Evolutionary conservation across 1,140 invertebrate species (phyloP), one percentile per base, ranked within the genome.

Genomic region (Polypedilum vanderplanki): DNA sequence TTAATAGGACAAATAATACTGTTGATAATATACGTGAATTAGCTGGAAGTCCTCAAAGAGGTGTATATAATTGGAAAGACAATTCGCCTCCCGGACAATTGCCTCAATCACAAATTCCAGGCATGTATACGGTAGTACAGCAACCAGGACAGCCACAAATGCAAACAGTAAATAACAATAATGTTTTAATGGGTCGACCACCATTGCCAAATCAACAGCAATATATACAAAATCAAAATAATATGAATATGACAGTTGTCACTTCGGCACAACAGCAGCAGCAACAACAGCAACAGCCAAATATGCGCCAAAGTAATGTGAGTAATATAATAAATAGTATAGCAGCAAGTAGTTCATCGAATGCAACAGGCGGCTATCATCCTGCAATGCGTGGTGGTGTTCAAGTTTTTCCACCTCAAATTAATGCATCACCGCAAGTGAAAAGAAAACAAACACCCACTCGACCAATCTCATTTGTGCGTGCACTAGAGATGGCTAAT

Each of bases 401-500:
- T 0, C 85, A 86, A 33, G 90, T 91, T 2, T 90, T 89, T 79
- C 89, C 89, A 4, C 89, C 88, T 3, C 84, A 82, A 78, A 81
- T 83, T 41, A 84, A 86, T 73, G 86, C 86, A 75, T 89, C 88
- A 77, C 89, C 88, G 2, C 90, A 89, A 79, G 87, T 86, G 65
- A 90, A 89, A 77, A 85, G 88, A n/a, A 85, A 85, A 67, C 82
- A 83, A 82, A 87, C 83, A 75, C 83, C 81, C 18, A 76, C 86
- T 86, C 86, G 95, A 73, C 95, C 96, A 0, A 93, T 97, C 87
- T 95, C 94, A 41, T 97, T 97, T 84, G 93, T 97, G 22, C 88
- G 93, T 77, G 95, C 94, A 7, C 85, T 96, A 20, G 94, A 96
- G 85, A 93, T 96, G 88, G 91, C 93, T 75, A 93, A 96, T 80